phyloP scores from a whole-genome alignment of 2,888 invertebrate genomes.

The Gasteruption jaculator region DNA sequence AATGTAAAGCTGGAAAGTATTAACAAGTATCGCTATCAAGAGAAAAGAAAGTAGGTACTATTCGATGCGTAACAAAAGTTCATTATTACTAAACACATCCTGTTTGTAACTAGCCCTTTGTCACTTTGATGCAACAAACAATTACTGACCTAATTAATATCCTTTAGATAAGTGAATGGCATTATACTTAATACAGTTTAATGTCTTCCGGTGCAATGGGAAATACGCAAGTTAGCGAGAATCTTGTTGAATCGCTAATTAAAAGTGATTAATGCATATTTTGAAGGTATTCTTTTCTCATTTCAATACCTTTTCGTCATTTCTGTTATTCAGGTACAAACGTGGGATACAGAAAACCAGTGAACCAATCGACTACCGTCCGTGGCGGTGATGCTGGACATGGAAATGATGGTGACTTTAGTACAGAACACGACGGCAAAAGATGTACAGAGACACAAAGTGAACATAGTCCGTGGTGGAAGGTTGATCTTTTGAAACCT shows the following conservation, averaged over 20 bases:
- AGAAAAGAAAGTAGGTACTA: too few species aligned
- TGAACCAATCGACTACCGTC: constrained; percentile 86
- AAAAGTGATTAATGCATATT: too few species aligned
- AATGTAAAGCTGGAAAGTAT: too few species aligned
- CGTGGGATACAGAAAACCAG: constrained; percentile 79
- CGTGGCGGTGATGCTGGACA: constrained; percentile 77
- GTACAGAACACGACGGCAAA: constrained; percentile 81
- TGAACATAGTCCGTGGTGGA: constrained; percentile 92
- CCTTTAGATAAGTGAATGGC: too few species aligned
- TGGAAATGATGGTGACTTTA: constrained; percentile 83
- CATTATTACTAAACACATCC: constrained; percentile 22
- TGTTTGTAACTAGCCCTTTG: constrained; percentile 17
- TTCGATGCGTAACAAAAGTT: too few species aligned
- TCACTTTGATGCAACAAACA: constrained; percentile 16
- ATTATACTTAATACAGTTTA: too few species aligned
- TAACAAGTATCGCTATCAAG: too few species aligned
- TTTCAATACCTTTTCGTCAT: too few species aligned
- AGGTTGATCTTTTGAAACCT: constrained; percentile 78
- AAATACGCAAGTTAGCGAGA: too few species aligned
- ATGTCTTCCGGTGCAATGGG: too few species aligned
- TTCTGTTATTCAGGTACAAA: constrained; percentile 80
- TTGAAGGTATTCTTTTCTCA: too few species aligned
- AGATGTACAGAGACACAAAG: constrained; percentile 86
- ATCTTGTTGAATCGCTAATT: too few species aligned
- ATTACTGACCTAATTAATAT: constrained; percentile 21